Evolutionary conservation across 2,113 vertebrate species (phyloP).

Genomic region (Falco punctatus): DNA sequence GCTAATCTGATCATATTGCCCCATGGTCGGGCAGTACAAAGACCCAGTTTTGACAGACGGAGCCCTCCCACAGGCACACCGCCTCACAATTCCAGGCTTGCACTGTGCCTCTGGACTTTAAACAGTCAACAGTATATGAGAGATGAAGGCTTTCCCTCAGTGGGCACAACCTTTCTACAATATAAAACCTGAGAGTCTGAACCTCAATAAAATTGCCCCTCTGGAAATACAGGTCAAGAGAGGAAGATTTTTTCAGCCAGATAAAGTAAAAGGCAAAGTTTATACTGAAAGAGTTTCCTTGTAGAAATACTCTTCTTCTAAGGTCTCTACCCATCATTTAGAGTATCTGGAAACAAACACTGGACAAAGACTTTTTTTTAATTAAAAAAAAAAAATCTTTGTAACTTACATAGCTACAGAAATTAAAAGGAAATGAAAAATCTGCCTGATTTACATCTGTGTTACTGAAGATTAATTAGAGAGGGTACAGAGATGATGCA

Average conservation of each 20-base stretch:
- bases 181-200: background rate
- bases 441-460: background rate
- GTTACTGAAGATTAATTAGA: background rate
- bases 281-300: background rate
- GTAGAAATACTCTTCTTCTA: background rate
- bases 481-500: background rate
- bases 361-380: background rate
- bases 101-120: background rate
- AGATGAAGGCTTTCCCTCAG: background rate
- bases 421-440: background rate
- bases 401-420: background rate
- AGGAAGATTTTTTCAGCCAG: background rate
- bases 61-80: background rate
- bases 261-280: background rate
- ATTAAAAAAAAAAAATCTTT: background rate
- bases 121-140: background rate
- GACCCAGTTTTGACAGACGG: rapidly evolving
- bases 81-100: background rate
- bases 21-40: background rate
- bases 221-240: background rate
- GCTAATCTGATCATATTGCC: background rate
- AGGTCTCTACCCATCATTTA: background rate
- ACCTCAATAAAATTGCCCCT: background rate
- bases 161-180: background rate
- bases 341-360: background rate